phyloP scores from a whole-genome alignment of 2,888 invertebrate species.

The Synanthedon tipuliformis region DNA sequence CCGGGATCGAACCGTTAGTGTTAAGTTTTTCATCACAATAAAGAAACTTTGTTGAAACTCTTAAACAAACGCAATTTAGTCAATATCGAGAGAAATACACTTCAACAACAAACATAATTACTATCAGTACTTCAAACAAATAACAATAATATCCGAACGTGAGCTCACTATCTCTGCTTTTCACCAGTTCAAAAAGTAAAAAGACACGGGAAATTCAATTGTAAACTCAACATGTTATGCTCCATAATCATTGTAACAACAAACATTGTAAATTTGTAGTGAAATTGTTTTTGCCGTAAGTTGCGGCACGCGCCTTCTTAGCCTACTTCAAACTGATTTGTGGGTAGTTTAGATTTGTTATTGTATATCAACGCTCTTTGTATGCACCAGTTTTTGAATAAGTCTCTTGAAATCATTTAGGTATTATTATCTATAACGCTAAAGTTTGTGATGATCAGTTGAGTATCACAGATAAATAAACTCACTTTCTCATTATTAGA shows the following conservation, averaged over 20 bases:
- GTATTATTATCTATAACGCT: too few relatives aligned
- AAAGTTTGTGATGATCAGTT: too few relatives aligned
- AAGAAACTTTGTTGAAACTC: too few relatives aligned
- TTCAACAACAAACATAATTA: slow-evolving; percentile 31
- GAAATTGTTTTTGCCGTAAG: slow-evolving; percentile 45
- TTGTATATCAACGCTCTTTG: background rate
- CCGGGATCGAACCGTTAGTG: too few relatives aligned
- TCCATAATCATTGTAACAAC: slow-evolving; percentile 6
- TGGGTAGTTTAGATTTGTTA: slow-evolving; percentile 12
- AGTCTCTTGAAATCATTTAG: too few relatives aligned
- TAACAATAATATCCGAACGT: slow-evolving; percentile 46
- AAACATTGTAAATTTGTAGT: slow-evolving; percentile 24
- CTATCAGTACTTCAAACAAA: slow-evolving; percentile 50
- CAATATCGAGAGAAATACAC: background rate
- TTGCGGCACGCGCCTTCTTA: slow-evolving; percentile 46
- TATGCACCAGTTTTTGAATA: too few relatives aligned
- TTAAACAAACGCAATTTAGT: background rate
- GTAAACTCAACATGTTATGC: slow-evolving; percentile 4
- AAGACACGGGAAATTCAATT: slow-evolving; percentile 10
- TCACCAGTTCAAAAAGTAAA: slow-evolving; percentile 1
- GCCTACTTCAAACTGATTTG: slow-evolving; percentile 31
- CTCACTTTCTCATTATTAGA: too few relatives aligned
- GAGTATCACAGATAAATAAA: too few relatives aligned
- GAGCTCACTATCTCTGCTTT: slow-evolving; percentile 28
- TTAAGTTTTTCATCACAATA: too few relatives aligned